Percentiles rank a stretch among this genome's conserved stretches.
Conservation (phyloP, 2,888 invertebrate species). For the Lasius platythorax region DNA sequence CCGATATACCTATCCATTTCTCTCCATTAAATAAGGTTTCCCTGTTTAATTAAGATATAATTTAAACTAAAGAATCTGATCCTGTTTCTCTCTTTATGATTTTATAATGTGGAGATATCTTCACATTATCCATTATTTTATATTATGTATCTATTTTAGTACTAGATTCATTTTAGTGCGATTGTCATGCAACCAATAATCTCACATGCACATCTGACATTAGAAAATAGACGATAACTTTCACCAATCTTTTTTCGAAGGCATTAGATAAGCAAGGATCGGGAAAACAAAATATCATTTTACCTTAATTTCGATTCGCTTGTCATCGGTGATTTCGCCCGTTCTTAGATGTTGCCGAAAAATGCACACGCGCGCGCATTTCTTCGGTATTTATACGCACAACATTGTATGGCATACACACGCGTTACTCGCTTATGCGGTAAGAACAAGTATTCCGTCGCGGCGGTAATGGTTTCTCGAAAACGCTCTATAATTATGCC, state of each 20-base stretch:
- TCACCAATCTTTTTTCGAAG: not conserved
- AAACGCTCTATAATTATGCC: constrained; percentile 67
- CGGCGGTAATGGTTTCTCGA: constrained; percentile 53
- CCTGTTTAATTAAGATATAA: not conserved
- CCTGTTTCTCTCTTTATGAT: not conserved
- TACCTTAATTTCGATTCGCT: not conserved
- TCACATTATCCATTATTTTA: not conserved
- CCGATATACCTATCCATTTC: not conserved
- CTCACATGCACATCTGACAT: not conserved
- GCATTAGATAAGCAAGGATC: not conserved
- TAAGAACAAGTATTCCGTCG: constrained; percentile 53
- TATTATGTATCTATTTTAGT: not conserved
- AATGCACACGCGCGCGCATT: not conserved
- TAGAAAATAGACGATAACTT: not conserved
- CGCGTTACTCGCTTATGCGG: constrained; percentile 40
- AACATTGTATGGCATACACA: not conserved
- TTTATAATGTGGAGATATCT: not conserved
- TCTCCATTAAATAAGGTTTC: not conserved
- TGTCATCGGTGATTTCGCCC: not conserved
- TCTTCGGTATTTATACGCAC: not conserved
- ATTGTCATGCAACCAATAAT: not conserved
- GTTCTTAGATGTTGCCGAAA: constrained; percentile 13
- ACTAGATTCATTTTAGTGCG: not conserved
- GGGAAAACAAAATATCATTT: not conserved
- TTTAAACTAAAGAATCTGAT: not conserved